Evolutionary conservation across 2,113 vertebrate species (phyloP).

Genomic region (Ptyas mucosa): DNA sequence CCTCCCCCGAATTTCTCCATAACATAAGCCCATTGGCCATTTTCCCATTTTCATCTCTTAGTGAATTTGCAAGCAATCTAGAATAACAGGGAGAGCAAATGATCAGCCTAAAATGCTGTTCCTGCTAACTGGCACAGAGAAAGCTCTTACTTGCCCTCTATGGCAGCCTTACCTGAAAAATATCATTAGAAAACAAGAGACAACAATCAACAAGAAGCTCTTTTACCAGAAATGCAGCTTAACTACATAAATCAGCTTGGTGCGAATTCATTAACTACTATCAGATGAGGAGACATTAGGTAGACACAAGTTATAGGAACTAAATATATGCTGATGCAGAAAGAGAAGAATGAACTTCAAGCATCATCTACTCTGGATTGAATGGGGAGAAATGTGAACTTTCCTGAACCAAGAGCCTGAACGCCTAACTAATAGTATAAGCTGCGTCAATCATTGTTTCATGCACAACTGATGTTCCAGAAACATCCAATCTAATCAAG

Average conservation of each 20-base stretch:
- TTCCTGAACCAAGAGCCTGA: neutral
- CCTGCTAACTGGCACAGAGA: slow-evolving; percentile 20
- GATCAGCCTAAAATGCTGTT: fast-evolving
- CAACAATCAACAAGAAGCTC: fast-evolving
- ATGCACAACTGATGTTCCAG: neutral
- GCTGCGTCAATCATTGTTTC: neutral
- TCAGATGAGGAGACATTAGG: no score
- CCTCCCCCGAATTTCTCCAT: neutral
- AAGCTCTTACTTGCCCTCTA: neutral
- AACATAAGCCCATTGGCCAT: neutral
- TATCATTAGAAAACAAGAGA: neutral
- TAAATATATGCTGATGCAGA: neutral
- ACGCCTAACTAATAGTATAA: neutral
- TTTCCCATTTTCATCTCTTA: neutral
- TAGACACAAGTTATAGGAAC: neutral
- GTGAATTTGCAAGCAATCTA: neutral
- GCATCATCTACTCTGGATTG: neutral
- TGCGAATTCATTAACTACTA: fast-evolving
- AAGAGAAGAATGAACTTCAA: neutral
- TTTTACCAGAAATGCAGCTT: neutral
- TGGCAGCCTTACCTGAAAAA: fast-evolving
- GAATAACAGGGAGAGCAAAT: slow-evolving; percentile 8
- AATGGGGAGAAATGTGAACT: neutral
- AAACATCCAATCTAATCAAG: neutral
- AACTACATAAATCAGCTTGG: neutral